A percentile compares a stretch with the other conserved stretches of the same genome.
These are phyloP conservation scores for Chelon auratus DNA, from an alignment of 2,797 vertebrate species.

Conservation along the genomic window DNA sequence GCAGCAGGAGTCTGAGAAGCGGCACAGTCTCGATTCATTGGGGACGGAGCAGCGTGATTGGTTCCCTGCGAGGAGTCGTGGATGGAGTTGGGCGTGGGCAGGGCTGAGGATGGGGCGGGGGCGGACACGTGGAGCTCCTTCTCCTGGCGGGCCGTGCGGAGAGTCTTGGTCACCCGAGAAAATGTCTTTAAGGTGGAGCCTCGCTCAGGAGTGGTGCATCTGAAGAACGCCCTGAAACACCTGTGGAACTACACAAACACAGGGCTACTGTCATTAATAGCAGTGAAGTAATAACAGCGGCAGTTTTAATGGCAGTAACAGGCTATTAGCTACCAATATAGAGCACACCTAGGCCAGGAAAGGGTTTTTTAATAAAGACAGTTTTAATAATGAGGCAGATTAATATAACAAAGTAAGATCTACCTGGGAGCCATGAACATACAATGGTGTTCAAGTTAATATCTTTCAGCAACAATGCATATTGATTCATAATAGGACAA, in stretches of 20 bases:
- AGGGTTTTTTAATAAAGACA: no score
- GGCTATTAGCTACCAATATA: no score
- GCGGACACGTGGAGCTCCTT: slow-evolving; percentile 50
- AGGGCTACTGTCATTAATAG: neutral
- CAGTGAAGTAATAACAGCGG: neutral
- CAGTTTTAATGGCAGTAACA: no score
- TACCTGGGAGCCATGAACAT: no score
- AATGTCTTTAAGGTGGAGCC: slow-evolving; percentile 78
- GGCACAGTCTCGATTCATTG: neutral
- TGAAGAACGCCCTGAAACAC: slow-evolving; percentile 82
- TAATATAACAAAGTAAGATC: no score
- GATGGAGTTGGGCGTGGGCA: slow-evolving; percentile 43
- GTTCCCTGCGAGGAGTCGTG: slow-evolving; percentile 31
- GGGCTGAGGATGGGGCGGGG: slow-evolving; percentile 33
- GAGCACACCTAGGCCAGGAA: no score
- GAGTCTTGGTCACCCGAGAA: slow-evolving; percentile 75
- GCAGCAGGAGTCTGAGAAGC: slow-evolving; percentile 3
- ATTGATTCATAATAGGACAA: no score
- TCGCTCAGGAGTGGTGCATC: slow-evolving; percentile 67
- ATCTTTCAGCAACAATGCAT: no score
- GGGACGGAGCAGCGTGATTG: neutral
- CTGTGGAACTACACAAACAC: slow-evolving; percentile 82
- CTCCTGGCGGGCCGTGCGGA: slow-evolving; percentile 61
- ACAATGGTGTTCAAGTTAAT: no score
- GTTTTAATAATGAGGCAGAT: no score